Percentiles rank a stretch among this genome's conserved stretches.
Evolutionary conservation across 2,113 vertebrate species (phyloP).

Genomic region (Rostratula benghalensis): DNA sequence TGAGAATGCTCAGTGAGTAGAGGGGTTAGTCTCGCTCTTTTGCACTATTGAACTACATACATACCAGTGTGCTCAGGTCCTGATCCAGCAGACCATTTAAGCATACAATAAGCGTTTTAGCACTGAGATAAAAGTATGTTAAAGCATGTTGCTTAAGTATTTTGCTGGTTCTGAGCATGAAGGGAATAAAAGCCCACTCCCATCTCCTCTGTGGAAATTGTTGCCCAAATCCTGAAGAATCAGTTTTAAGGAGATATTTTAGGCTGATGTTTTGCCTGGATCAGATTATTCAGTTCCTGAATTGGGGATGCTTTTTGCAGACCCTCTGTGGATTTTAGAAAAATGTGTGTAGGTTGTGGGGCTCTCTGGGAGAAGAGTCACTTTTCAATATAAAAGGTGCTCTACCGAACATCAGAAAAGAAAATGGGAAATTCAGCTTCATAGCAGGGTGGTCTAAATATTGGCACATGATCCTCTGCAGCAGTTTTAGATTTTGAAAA

Average conservation of each 20-base stretch:
- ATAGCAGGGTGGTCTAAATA: slow-evolving; percentile 45
- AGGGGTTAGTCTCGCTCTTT: not conserved
- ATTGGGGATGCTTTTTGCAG: not conserved
- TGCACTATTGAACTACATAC: not conserved
- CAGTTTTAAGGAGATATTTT: not conserved
- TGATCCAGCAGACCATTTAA: not conserved
- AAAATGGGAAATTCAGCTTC: slow-evolving; percentile 4
- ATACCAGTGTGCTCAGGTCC: not conserved
- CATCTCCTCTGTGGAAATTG: not conserved
- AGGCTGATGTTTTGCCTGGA: not conserved
- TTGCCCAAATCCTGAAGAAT: not conserved
- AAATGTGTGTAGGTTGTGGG: not conserved
- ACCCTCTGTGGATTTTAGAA: not conserved
- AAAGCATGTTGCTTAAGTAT: not conserved
- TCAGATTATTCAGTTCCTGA: not conserved
- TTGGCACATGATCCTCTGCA: slow-evolving; percentile 46
- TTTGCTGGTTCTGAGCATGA: not conserved
- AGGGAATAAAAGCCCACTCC: not conserved
- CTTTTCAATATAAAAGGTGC: not conserved
- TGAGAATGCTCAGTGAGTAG: not conserved
- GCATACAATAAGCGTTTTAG: not conserved
- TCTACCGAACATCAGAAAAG: not conserved
- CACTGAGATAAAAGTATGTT: not conserved
- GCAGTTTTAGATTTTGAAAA: slow-evolving; percentile 65
- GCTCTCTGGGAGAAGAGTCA: not conserved